A percentile compares a stretch with the other conserved stretches of the same genome.
Conservation (phyloP, 2,888 invertebrate species). For the Kryphioiulus occultus region DNA sequence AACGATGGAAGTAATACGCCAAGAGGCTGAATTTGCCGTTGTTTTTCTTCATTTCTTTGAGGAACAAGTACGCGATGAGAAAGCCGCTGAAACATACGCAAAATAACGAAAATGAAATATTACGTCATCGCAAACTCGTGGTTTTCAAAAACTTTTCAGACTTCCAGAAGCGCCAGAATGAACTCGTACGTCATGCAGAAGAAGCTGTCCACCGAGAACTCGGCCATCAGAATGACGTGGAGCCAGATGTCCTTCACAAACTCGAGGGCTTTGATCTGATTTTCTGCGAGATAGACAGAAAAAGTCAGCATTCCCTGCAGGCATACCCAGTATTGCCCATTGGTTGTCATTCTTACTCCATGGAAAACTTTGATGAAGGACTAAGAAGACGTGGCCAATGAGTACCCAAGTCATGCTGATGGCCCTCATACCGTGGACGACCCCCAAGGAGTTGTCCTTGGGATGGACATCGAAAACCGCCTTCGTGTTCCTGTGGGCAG, state of each 20-base stretch:
- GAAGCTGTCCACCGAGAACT: conserved; percentile 49
- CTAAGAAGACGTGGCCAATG: conserved; percentile 42
- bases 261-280: conserved; percentile 5
- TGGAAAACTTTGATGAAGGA: conserved; percentile 40
- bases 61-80: conserved; percentile 46
- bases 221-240: conserved; percentile 13
- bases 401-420: conserved; percentile 48
- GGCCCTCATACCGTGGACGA: conserved; percentile 45
- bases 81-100: conserved; percentile 43
- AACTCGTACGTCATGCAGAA: conserved; percentile 49
- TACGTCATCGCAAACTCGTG: too few relatives aligned
- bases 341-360: conserved; percentile 48
- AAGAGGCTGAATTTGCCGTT: conserved; percentile 33
- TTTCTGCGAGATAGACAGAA: conserved; percentile 12
- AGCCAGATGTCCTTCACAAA: neutral
- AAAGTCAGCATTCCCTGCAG: too few relatives aligned
- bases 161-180: too few relatives aligned
- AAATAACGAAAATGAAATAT: neutral
- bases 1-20: conserved; percentile 47
- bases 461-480: neutral
- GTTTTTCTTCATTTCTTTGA: conserved; percentile 46
- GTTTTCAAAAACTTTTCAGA: too few relatives aligned
- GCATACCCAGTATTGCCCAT: too few relatives aligned
- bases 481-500: conserved; percentile 45
- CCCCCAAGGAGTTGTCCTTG: neutral